phyloP scores from a whole-genome alignment of 2,888 invertebrate genomes.

The Athrips mouffetella region DNA sequence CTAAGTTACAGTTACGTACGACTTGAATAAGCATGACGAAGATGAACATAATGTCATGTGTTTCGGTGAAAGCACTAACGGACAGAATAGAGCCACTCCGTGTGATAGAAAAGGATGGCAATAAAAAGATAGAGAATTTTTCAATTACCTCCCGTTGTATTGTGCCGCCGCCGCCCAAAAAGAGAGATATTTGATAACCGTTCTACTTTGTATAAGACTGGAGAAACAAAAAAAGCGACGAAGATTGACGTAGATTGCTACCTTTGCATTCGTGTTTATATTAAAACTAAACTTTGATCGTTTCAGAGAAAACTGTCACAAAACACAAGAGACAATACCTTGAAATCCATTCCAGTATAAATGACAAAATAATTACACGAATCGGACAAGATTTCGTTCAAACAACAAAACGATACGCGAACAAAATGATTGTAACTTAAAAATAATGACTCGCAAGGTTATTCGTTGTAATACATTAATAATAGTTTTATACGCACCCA shows the following conservation, averaged over 20 bases:
- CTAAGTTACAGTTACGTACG: conserved; percentile 26
- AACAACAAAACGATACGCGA: conserved; percentile 24
- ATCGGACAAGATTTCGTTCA: conserved; percentile 23
- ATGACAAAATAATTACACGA: conserved; percentile 33
- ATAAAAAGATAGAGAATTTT: conserved; percentile 34
- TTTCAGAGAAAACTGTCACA: conserved; percentile 10
- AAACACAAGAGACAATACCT: background rate
- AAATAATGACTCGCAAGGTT: conserved; percentile 43
- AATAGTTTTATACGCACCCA: conserved; percentile 65
- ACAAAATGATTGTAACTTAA: conserved; percentile 38
- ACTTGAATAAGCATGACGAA: conserved; percentile 30
- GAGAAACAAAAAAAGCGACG: conserved; percentile 10
- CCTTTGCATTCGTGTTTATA: background rate
- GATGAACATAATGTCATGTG: conserved; percentile 28
- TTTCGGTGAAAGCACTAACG: conserved; percentile 32
- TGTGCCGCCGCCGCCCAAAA: conserved; percentile 20
- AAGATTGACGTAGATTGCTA: conserved; percentile 6
- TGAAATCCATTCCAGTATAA: background rate
- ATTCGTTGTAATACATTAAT: conserved; percentile 66
- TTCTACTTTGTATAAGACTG: conserved; percentile 9
- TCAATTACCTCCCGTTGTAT: conserved; percentile 35
- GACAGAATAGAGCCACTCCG: conserved; percentile 25
- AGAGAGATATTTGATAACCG: conserved; percentile 21
- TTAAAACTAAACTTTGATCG: conserved; percentile 15
- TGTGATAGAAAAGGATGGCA: conserved; percentile 20